Base-by-base conservation (phyloP, 2,797 vertebrate genomes). In the Apogon hyalosoma region DNA sequence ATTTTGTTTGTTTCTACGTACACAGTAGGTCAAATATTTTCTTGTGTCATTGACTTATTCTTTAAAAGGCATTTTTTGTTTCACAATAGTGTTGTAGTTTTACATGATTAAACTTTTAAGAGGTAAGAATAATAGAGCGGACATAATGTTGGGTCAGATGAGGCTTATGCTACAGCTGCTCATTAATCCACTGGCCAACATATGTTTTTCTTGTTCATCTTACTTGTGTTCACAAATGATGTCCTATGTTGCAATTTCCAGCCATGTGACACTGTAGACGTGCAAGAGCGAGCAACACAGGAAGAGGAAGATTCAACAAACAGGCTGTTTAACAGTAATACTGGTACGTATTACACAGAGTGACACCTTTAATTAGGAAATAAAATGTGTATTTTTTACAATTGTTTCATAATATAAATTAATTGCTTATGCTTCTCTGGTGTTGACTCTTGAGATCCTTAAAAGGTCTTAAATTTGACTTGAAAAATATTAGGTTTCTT, bases 191-290 rank as follows among this genome's bases (percentile, higher is more conserved):
- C 40, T 28, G 36, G 61, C 49, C 60, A 78, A 87, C 77, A 82
- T 79, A 87, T 69, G 81, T 75, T 86, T 67, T 60, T 66, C 36
- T 75, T 31, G 6, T 38, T 40, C 39, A 51, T n/a, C n/a, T 43
- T n/a, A 14, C 47, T 53, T 33, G 31, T 69, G 43, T 48, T 80
- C 45, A 78, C 51, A 47, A 71, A 83, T 57, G 9, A 21, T 63
- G 53, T 55, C 54, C 70, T 79, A 53, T 90, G 80, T 90, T 91
- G 88, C 83, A 88, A 92, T 78, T 75, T 85, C 55, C 72, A 94
- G 92, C 69, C 87, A 89, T 84, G 84, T 90, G 90, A 92, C 75
- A 58, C 69, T 47, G 79, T 67, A 51, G 78, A 83, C 64, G 77
- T 57, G 43, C 72, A 79, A 73, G 65, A 87, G 11, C 51, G 55